Conservation (phyloP, 2,113 vertebrate species). For the Craseonycteris thonglongyai region DNA sequence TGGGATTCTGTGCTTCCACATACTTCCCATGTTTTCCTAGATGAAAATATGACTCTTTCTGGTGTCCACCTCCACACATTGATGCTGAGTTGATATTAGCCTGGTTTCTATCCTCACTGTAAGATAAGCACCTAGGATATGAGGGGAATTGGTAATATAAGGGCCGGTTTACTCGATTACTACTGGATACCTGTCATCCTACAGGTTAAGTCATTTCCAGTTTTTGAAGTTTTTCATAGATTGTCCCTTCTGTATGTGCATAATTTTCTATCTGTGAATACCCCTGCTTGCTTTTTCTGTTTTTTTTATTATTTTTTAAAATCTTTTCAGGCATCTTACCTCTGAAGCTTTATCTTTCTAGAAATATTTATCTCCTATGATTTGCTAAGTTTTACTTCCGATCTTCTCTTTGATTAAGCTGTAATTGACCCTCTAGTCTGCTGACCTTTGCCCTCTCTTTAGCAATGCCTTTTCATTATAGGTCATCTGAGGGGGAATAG, state of each 20-base stretch:
- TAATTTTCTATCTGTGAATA: not conserved
- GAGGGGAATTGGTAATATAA: not conserved
- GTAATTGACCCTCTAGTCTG: not conserved
- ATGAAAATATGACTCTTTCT: not conserved
- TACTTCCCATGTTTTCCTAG: not conserved
- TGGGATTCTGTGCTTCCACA: not conserved
- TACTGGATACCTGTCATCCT: not conserved
- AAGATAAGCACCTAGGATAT: not conserved
- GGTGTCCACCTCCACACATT: not conserved
- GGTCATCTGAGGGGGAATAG: not conserved
- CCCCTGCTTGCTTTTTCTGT: not conserved
- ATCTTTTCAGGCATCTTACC: not conserved
- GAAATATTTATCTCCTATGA: not conserved
- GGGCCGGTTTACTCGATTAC: not conserved
- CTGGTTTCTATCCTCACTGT: not conserved
- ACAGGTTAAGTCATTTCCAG: not conserved
- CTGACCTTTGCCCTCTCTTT: not conserved
- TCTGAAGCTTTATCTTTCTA: not conserved
- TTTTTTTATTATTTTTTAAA: constrained; percentile 11
- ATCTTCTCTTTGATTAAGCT: not conserved
- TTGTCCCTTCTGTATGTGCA: not conserved
- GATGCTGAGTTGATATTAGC: not conserved
- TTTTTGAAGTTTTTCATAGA: not conserved
- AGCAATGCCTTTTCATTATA: not conserved
- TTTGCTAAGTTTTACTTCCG: not conserved